phyloP scores from a whole-genome alignment of 2,888 invertebrate genomes.

The Neoaliturus tenellus region DNA sequence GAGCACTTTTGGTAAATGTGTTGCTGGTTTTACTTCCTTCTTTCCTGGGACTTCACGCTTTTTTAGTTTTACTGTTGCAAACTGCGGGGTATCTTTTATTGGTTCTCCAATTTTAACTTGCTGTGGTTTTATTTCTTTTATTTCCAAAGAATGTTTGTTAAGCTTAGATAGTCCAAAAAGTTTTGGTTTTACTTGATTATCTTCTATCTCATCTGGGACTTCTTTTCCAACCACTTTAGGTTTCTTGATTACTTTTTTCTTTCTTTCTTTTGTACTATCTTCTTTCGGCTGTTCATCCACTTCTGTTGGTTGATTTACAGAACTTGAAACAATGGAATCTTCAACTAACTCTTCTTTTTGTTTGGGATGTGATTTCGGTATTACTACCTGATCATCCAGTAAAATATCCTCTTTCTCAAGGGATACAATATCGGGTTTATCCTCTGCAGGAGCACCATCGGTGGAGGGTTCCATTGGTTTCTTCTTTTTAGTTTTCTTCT shows the following conservation, averaged over 20 bases:
- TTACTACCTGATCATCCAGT: slow-evolving; percentile 60
- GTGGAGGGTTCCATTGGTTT: slow-evolving; percentile 2
- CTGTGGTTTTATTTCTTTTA: slow-evolving; percentile 64
- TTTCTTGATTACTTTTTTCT: neutral
- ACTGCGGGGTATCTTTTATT: slow-evolving; percentile 64
- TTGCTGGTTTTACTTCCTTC: slow-evolving; percentile 61
- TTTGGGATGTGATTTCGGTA: slow-evolving; percentile 69
- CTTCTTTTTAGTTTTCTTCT: slow-evolving; percentile 53
- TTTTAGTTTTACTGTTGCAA: slow-evolving; percentile 64
- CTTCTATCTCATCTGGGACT: slow-evolving; percentile 46
- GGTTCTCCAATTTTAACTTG: slow-evolving; percentile 62
- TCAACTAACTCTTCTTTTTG: slow-evolving; percentile 67
- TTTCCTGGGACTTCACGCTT: slow-evolving; percentile 63
- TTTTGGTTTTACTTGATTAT: slow-evolving; percentile 6
- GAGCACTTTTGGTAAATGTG: slow-evolving; percentile 62
- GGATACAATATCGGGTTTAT: neutral
- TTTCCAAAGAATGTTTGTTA: slow-evolving; percentile 61
- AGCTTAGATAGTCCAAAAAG: neutral
- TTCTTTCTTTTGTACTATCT: no score
- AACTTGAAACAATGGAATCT: neutral
- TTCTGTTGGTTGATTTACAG: slow-evolving; percentile 65
- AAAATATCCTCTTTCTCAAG: neutral
- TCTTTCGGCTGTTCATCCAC: no score
- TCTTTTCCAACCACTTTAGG: neutral
- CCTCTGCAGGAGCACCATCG: neutral